Evolutionary conservation across 1,140 invertebrate species (phyloP).

Genomic region (Phymorhynchus buccinoides): DNA sequence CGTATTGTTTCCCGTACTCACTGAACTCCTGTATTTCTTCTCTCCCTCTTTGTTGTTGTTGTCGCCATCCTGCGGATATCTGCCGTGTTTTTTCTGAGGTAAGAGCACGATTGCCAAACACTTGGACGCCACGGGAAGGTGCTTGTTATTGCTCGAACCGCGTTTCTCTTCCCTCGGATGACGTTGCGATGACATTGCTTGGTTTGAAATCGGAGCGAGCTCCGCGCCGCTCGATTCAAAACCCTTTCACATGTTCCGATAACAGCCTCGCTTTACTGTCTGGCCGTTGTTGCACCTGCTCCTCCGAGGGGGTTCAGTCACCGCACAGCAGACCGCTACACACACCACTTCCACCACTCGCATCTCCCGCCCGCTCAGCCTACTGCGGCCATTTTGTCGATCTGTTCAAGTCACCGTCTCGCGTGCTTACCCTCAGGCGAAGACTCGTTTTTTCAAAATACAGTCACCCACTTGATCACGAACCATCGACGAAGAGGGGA

Average conservation of each 20-base stretch:
- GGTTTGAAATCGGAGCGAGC: conserved; percentile 28
- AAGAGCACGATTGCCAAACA: conserved; percentile 60
- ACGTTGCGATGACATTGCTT: conserved; percentile 40
- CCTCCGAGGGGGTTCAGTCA: background rate
- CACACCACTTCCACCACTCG: background rate
- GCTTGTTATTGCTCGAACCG: conserved; percentile 20
- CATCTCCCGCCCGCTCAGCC: conserved; percentile 26
- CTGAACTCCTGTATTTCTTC: background rate
- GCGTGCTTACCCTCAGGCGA: background rate
- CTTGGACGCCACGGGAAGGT: conserved; percentile 55
- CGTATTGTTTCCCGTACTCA: background rate
- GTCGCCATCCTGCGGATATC: background rate
- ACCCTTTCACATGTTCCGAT: conserved; percentile 38
- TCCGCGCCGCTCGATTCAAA: conserved; percentile 37
- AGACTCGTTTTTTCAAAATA: too few species aligned
- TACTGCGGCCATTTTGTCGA: conserved; percentile 4
- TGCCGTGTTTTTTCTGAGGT: conserved; percentile 37
- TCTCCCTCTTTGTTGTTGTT: background rate
- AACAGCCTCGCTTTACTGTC: conserved; percentile 33
- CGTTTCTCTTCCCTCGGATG: conserved; percentile 31
- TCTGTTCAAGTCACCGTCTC: background rate
- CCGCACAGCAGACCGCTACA: conserved; percentile 2
- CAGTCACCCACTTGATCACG: too few species aligned
- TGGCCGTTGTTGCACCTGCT: conserved; percentile 18
- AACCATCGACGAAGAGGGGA: too few species aligned